Conservation (phyloP, 2,797 vertebrate genomes). For the Eospalax fontanierii region DNA sequence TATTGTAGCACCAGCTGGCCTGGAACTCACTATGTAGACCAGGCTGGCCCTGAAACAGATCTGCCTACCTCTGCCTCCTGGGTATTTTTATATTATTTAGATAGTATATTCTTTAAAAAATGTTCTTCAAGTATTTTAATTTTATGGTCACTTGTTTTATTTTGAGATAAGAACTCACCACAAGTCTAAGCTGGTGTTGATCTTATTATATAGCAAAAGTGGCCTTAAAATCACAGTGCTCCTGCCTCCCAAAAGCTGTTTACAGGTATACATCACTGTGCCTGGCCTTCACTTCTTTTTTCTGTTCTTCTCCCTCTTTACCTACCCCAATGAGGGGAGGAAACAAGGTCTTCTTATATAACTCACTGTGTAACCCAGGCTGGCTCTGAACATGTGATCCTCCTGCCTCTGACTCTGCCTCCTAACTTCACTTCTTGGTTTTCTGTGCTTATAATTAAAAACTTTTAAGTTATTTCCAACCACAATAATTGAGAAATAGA, state of each 20-base stretch:
- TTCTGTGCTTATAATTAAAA: slow-evolving; percentile 49
- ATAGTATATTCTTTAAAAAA: slow-evolving; percentile 47
- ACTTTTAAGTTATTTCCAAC: slow-evolving; percentile 44
- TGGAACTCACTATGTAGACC: too few species aligned
- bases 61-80: too few species aligned
- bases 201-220: neutral
- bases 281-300: neutral
- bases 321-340: too few species aligned
- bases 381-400: neutral
- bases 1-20: too few species aligned
- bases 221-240: neutral
- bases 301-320: too few species aligned
- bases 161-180: neutral
- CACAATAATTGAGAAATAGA: slow-evolving; percentile 51
- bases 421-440: neutral
- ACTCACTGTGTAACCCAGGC: neutral
- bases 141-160: slow-evolving; percentile 26
- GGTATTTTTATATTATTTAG: slow-evolving; percentile 60
- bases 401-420: neutral
- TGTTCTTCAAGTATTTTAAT: slow-evolving; percentile 37
- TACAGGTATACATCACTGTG: neutral
- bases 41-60: too few species aligned
- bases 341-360: too few species aligned
- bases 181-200: neutral
- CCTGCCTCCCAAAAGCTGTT: neutral